Base-by-base conservation (phyloP, 2,797 vertebrate genomes). In the Cheracebus regulus region DNA sequence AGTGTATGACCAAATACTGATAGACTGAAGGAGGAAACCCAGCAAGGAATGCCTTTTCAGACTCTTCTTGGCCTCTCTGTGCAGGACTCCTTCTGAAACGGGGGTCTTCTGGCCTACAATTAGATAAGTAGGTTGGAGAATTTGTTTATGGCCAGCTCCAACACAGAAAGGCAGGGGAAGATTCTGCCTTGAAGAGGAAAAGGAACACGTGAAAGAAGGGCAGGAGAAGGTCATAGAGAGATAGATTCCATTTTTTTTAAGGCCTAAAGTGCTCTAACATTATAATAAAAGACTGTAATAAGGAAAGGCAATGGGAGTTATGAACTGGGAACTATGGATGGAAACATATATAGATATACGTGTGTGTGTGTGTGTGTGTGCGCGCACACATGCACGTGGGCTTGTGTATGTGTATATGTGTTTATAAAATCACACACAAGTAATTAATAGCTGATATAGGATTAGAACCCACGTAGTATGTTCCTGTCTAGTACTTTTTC, bases 361-460 rank as follows among this genome's bases (percentile, higher is more conserved):
- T 70, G 4, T 33, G 5, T 64, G 61, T 17, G 30, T 7, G 30
- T 33, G 61, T n/a, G 6, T 67, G 15, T 67, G 33, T 33, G 30
- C n/a, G 30, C 7, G 2, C 7, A 7, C 2, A n/a, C n/a, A n/a
- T 7, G 2, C 52, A 52, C 2, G 7, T 0, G 20, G 20, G 20
- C 52, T 55, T 55, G 12, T 6, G 58, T 61, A 15, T n/a, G 61
- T 17, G 61, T 64, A 30, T 64, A 67, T 67, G 61, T 67, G 61
- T 46, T 76, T 30, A 79, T 22, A 78, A 50, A 22, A 50, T n/a
- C 20, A 52, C 52, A 78, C 8, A 46, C 1, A 22, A 46, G 3
- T 44, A 88, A 73, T 81, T 48, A 72, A 79, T 81, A 93, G 61
- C 6, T 1, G 26, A 73, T 83, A 10, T 30, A 84, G 36, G 50